A percentile compares a stretch with the other conserved stretches of the same genome.
phyloP scores from a whole-genome alignment of 2,888 invertebrate genomes.

The Lithophane leautieri region DNA sequence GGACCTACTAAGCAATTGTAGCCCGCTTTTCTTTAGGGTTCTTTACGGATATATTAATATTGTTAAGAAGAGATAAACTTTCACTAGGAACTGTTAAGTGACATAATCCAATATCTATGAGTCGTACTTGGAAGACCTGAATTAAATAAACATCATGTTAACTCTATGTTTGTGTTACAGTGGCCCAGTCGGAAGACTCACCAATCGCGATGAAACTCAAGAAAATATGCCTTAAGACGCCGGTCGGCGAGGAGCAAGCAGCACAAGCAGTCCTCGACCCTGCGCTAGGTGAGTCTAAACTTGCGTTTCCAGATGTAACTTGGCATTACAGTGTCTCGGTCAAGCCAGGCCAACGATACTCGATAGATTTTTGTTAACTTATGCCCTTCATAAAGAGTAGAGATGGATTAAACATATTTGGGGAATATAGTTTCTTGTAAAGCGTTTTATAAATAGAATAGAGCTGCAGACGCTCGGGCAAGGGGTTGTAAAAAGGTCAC shows the following conservation, averaged over 20 bases:
- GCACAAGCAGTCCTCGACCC: conserved; percentile 93
- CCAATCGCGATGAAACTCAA: conserved; percentile 93
- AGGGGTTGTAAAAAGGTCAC: conserved; percentile 41
- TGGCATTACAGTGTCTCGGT: conserved; percentile 47
- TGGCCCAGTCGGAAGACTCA: conserved; percentile 92
- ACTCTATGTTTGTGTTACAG: conserved; percentile 83
- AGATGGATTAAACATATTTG: conserved; percentile 19
- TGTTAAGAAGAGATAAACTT: not conserved
- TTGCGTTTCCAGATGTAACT: conserved; percentile 43
- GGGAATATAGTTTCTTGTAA: conserved; percentile 22
- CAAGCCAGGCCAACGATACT: conserved; percentile 37
- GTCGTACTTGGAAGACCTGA: not conserved
- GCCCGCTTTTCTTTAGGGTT: not conserved
- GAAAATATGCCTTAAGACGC: conserved; percentile 93
- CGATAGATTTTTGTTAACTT: conserved; percentile 29
- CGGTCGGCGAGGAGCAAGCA: conserved; percentile 92
- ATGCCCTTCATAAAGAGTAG: not conserved
- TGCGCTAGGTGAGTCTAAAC: conserved; percentile 89
- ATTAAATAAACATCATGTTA: conserved; percentile 1
- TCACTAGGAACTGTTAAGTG: not conserved
- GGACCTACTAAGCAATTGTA: not conserved
- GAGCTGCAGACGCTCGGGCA: conserved; percentile 17
- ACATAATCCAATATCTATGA: not conserved
- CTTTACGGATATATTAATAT: not conserved
- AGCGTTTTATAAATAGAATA: conserved; percentile 8